Evolutionary conservation across 2,888 invertebrate species (phyloP).

Genomic region (Adela reaumurella): DNA sequence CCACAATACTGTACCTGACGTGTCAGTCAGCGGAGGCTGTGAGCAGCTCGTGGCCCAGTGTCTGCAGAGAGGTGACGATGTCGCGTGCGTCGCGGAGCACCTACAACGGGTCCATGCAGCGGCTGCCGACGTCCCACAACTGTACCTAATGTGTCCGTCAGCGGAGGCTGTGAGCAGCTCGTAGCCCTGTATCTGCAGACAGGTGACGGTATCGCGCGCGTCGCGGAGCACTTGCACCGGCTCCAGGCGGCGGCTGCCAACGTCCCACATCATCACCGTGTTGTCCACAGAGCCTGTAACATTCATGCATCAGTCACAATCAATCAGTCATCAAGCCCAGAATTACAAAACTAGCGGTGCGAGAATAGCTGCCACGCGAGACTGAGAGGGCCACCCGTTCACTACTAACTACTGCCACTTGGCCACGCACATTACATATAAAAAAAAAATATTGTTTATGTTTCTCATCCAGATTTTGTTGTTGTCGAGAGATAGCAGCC

Average conservation of each 20-base stretch:
- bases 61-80: constrained; percentile 72
- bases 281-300: constrained; percentile 82
- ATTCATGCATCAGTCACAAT: too few species aligned
- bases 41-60: constrained; percentile 87
- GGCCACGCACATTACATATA: too few species aligned
- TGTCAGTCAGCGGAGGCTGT: constrained; percentile 87
- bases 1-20: too few species aligned
- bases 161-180: constrained; percentile 89
- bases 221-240: constrained; percentile 70
- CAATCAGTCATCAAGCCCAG: too few species aligned
- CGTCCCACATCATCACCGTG: constrained; percentile 89
- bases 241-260: constrained; percentile 34
- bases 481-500: too few species aligned
- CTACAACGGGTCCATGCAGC: constrained; percentile 41
- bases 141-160: constrained; percentile 70
- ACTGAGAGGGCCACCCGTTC: too few species aligned
- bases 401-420: too few species aligned
- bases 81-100: constrained; percentile 91
- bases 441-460: too few species aligned
- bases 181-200: constrained; percentile 76
- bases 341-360: too few species aligned
- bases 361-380: too few species aligned
- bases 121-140: too few species aligned
- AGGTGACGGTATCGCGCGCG: constrained; percentile 87
- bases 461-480: too few species aligned